Conservation (phyloP, 2,888 invertebrate genomes). For the Ceramica pisi region DNA sequence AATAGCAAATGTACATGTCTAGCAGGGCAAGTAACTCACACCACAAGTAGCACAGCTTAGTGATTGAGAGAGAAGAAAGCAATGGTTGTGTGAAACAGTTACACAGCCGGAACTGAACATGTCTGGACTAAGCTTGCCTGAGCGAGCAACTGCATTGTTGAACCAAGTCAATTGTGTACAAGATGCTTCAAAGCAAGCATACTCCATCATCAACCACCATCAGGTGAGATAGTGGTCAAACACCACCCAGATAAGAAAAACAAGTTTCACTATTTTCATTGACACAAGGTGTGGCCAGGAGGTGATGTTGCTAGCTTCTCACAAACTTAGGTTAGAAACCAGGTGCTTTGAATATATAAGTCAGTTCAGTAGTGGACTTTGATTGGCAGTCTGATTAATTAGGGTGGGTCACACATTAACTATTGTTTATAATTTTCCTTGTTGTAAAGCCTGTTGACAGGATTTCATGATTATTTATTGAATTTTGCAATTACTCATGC, state of each 20-base stretch:
- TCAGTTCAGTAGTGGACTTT: not conserved
- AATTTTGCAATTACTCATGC: slow-evolving; percentile 8
- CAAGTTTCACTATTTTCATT: not conserved
- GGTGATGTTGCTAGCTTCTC: not conserved
- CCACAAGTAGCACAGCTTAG: no score
- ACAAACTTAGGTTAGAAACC: not conserved
- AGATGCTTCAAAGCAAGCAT: not conserved
- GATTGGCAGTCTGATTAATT: not conserved
- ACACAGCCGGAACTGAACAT: not conserved
- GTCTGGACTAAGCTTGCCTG: no score
- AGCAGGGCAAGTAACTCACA: no score
- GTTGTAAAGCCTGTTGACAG: slow-evolving; percentile 13
- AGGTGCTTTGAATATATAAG: slow-evolving; percentile 7
- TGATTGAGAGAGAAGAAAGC: not conserved
- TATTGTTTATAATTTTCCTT: slow-evolving; percentile 43
- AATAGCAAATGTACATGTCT: not conserved
- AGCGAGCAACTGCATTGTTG: not conserved
- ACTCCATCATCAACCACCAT: not conserved
- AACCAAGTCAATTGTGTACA: not conserved
- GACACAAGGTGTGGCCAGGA: slow-evolving; percentile 6
- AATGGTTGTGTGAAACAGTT: not conserved
- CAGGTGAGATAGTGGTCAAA: not conserved
- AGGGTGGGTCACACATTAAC: not conserved
- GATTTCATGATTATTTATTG: slow-evolving; percentile 36
- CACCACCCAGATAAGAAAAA: not conserved